Evolutionary conservation across 2,888 invertebrate species (phyloP), one percentile per base, ranked within the genome.

Genomic region (Epinotia brunnichana): DNA sequence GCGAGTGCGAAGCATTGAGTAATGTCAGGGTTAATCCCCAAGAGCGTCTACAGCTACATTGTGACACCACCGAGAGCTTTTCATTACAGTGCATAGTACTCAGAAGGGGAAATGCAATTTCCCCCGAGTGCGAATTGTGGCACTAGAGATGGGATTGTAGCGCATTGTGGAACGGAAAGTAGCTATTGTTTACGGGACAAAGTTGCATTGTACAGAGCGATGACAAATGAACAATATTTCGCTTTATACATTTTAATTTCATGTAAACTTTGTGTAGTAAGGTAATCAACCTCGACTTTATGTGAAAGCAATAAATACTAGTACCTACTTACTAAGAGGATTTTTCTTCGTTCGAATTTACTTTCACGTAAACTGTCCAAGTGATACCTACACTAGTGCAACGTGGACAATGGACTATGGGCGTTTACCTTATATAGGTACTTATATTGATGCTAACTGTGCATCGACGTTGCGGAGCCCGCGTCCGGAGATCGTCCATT

Each of bases 81-180:
- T 90, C 88, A 90, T 87, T 85, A 86, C 81, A 84, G 83, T 81
- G 83, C 83, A 83, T 82, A n/a, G n/a, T n/a, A 84, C 86, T 86
- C 83, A 82, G 77, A 78, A 76, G 78, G 79, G 85, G 85, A 87
- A 88, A 89, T 87, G 85, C 84, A 89, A 90, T 90, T 90, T 85
- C 82, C 85, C 79, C 76, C 80, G 75, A 85, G 79, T 81, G 81
- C 77, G 80, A 83, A 84, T 80, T 77, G 75, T 78, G 75, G 78
- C 77, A 77, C 77, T 80, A 82, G 82, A 76, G 82, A 78, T 74
- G 82, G 73, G 77, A 77, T 35, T 72, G 61, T 44, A 44, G 19
- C 19, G 7, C 24, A 56, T 56, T 62, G 67, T 67, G 7, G 24
- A 39, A 17, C 9, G 7, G 51, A 63, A 56, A 56, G 56, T 48